Evolutionary conservation across 2,797 vertebrate species (phyloP).

Genomic region (Gephyroberyx darwinii): DNA sequence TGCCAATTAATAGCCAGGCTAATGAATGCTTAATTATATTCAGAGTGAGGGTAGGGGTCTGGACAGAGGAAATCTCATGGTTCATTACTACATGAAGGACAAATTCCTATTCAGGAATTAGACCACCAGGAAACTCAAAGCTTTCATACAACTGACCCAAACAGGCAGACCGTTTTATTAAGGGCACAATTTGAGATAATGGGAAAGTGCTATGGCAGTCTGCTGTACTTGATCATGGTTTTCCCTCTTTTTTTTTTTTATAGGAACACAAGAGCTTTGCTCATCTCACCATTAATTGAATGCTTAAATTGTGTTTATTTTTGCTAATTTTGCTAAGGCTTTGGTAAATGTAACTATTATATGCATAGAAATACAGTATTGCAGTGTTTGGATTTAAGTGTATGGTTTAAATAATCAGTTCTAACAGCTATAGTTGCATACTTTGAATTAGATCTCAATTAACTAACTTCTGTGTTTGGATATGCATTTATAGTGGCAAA

Average conservation of each 20-base stretch:
- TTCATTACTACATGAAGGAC: slow-evolving; percentile 61
- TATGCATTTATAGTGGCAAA: no score
- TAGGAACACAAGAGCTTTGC: background rate
- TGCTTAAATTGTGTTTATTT: no score
- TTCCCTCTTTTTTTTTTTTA: background rate
- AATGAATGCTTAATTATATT: slow-evolving; percentile 63
- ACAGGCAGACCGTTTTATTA: slow-evolving; percentile 5
- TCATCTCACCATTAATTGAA: no score
- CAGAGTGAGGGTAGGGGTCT: slow-evolving; percentile 28
- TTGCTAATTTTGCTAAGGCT: no score
- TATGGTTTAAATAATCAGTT: no score
- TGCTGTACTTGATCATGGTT: background rate
- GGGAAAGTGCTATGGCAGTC: slow-evolving; percentile 5
- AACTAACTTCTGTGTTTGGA: no score
- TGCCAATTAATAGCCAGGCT: slow-evolving; percentile 54
- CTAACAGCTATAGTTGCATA: no score
- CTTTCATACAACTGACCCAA: slow-evolving; percentile 26
- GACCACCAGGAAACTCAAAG: slow-evolving; percentile 21
- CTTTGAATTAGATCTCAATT: no score
- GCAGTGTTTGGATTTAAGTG: no score
- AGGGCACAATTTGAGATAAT: slow-evolving; percentile 11
- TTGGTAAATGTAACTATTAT: no score
- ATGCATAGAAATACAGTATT: no score
- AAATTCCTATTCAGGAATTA: slow-evolving; percentile 37
- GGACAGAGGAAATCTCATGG: slow-evolving; percentile 41